Percentiles rank a stretch among this genome's conserved stretches.
Evolutionary conservation across 1,140 invertebrate genomes (phyloP).

Genomic region (Tetramorium alpestre): DNA sequence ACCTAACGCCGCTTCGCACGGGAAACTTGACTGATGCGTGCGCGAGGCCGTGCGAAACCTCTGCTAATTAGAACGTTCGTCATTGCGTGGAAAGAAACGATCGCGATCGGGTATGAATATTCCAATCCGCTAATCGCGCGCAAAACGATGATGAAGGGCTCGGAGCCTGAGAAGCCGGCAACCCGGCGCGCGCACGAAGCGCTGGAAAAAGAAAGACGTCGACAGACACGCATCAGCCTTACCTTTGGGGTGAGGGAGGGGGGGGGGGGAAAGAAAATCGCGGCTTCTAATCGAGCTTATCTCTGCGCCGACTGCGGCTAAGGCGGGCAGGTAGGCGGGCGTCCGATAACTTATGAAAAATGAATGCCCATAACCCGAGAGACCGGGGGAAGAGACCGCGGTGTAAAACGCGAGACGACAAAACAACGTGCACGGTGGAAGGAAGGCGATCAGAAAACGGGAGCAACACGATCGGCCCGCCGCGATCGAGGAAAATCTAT

Average conservation of each 20-base stretch:
- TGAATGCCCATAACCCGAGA: slow-evolving; percentile 40
- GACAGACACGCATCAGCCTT: slow-evolving; percentile 34
- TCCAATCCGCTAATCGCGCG: slow-evolving; percentile 15
- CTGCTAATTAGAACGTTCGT: slow-evolving; percentile 28
- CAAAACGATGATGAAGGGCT: slow-evolving; percentile 19
- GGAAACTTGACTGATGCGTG: slow-evolving; percentile 1
- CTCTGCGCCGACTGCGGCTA: slow-evolving; percentile 1
- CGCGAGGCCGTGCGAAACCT: background rate
- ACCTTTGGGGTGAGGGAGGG: background rate
- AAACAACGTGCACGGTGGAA: slow-evolving; percentile 7
- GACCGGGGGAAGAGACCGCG: background rate
- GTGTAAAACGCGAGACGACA: slow-evolving; percentile 15
- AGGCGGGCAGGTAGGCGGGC: background rate
- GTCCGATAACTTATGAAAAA: slow-evolving; percentile 43
- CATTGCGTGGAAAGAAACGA: background rate
- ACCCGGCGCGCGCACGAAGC: background rate
- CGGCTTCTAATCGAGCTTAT: slow-evolving; percentile 55
- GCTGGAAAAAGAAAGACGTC: slow-evolving; percentile 15
- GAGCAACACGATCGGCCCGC: slow-evolving; percentile 21
- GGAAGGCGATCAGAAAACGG: slow-evolving; percentile 13
- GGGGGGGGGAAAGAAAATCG: slow-evolving; percentile 17
- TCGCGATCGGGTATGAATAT: slow-evolving; percentile 17
- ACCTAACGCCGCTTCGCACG: background rate
- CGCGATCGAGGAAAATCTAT: slow-evolving; percentile 40
- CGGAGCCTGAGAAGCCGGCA: slow-evolving; percentile 22